Evolutionary conservation across 2,113 vertebrate species (phyloP).

Genomic region (Charina bottae): DNA sequence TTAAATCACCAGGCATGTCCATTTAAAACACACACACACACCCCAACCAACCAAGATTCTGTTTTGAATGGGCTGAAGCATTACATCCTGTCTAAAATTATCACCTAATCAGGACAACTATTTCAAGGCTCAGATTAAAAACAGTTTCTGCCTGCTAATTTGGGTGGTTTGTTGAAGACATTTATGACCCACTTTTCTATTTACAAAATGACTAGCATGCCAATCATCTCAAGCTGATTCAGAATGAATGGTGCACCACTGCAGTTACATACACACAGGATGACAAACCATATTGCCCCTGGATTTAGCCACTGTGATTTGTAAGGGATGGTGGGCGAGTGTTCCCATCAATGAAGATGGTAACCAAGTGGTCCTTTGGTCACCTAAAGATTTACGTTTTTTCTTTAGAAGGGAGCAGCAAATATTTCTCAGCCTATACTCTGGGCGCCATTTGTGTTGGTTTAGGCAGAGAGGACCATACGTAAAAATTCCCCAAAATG

Average conservation of each 20-base stretch:
- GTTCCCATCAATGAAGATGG: too few relatives aligned
- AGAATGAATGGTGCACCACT: neutral
- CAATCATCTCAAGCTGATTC: neutral
- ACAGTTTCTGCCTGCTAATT: neutral
- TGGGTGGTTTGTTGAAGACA: neutral
- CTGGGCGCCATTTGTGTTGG: too few relatives aligned
- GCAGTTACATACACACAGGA: too few relatives aligned
- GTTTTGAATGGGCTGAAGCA: neutral
- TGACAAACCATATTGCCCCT: neutral
- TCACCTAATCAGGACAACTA: neutral
- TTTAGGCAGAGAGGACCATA: too few relatives aligned
- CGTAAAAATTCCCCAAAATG: too few relatives aligned
- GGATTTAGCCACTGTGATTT: neutral
- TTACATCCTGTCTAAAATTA: neutral
- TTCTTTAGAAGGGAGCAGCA: too few relatives aligned
- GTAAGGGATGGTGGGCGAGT: too few relatives aligned
- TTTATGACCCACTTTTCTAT: neutral
- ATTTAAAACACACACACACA: neutral
- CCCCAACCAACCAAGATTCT: neutral
- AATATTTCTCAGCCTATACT: too few relatives aligned
- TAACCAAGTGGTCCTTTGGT: too few relatives aligned
- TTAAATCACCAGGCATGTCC: neutral
- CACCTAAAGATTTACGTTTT: too few relatives aligned
- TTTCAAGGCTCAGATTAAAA: neutral
- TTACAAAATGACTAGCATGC: neutral